phyloP scores from a whole-genome alignment of 2,113 vertebrate species.

The Syrrhaptes paradoxus region DNA sequence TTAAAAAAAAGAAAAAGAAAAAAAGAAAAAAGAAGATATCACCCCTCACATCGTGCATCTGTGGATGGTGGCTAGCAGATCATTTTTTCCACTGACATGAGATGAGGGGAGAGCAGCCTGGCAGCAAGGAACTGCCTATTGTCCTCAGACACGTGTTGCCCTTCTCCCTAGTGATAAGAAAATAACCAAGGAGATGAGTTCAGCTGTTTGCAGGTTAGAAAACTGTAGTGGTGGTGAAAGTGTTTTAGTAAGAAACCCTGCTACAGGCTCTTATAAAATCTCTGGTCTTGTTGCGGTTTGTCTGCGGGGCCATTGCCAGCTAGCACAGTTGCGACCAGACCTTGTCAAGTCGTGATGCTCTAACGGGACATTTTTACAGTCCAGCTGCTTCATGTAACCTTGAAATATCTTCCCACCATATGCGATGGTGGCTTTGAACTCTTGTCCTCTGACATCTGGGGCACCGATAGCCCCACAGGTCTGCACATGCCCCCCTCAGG shows the following conservation, averaged over 20 bases:
- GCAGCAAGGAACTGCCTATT: background rate
- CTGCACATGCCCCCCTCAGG: background rate
- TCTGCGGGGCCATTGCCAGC: background rate
- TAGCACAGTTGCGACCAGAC: background rate
- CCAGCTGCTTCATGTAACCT: background rate
- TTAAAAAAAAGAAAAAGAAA: background rate
- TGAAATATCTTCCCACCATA: background rate
- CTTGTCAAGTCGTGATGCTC: background rate
- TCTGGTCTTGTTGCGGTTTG: background rate
- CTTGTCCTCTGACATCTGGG: background rate
- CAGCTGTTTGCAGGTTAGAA: background rate
- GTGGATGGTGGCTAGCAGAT: background rate
- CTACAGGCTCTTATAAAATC: background rate
- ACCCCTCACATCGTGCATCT: background rate
- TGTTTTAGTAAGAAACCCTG: background rate
- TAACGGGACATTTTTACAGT: background rate
- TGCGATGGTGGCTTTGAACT: background rate
- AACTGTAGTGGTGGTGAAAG: background rate
- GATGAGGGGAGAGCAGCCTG: background rate
- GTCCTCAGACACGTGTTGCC: background rate
- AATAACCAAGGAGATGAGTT: background rate
- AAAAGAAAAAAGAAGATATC: background rate
- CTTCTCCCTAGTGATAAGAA: background rate
- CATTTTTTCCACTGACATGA: background rate
- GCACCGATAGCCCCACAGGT: rapidly evolving